A percentile compares a stretch with the other conserved stretches of the same genome.
phyloP scores from a whole-genome alignment of 2,113 vertebrate species.

The Lepus timidus region DNA sequence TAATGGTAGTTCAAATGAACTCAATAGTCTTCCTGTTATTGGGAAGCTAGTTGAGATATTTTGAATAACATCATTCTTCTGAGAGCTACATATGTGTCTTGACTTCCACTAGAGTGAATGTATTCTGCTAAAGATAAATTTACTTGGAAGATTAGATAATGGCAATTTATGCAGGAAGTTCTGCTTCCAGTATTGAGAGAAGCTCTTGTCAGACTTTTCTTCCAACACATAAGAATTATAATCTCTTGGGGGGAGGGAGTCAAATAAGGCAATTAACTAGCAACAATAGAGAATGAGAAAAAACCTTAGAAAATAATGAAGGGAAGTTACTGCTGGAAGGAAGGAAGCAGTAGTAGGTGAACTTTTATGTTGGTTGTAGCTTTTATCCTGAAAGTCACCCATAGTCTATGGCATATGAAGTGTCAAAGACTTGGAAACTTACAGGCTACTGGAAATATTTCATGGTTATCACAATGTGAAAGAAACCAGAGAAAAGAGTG shows the following conservation, averaged over 20 bases:
- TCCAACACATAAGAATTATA: background rate
- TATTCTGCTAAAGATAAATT: conserved; percentile 5
- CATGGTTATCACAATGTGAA: too few relatives aligned
- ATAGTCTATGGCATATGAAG: background rate
- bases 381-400: background rate
- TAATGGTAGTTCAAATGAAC: background rate
- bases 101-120: background rate
- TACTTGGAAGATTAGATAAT: background rate
- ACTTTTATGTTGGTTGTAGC: background rate
- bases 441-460: background rate
- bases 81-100: background rate
- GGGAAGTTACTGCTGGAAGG: background rate
- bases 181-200: background rate
- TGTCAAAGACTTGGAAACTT: background rate
- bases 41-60: background rate
- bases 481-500: background rate
- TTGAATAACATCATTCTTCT: background rate
- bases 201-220: background rate
- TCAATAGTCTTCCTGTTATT: background rate
- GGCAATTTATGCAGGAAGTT: background rate
- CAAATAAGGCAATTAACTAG: background rate
- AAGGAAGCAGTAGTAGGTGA: background rate
- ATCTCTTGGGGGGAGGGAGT: background rate
- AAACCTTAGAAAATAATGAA: background rate
- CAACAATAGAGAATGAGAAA: background rate